Evolutionary conservation across 2,113 vertebrate species (phyloP).

Genomic region (Hippocampus barbouri): DNA sequence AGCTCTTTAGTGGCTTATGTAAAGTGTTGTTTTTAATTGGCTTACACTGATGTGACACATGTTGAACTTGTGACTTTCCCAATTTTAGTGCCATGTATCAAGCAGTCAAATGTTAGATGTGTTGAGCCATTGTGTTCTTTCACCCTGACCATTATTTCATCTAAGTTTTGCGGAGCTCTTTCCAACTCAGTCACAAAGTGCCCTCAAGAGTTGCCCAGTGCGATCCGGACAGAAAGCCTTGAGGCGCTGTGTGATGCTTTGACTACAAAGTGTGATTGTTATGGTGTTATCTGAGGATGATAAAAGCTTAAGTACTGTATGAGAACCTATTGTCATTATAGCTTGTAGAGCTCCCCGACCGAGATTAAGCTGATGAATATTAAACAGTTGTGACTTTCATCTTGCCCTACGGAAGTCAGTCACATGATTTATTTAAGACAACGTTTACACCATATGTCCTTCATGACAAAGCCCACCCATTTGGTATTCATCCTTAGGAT

Average conservation of each 20-base stretch:
- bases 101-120: neutral
- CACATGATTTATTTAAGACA: neutral
- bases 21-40: too few species aligned
- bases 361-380: neutral
- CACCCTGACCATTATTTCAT: neutral
- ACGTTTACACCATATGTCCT: neutral
- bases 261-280: constrained; percentile 1
- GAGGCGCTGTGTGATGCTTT: neutral
- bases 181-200: neutral
- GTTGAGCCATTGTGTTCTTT: neutral
- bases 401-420: neutral
- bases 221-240: neutral
- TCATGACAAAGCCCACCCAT: neutral
- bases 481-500: neutral
- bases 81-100: too few species aligned
- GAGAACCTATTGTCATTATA: neutral
- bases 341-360: neutral
- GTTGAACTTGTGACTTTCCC: too few species aligned
- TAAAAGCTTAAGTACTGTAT: neutral
- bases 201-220: neutral
- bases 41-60: too few species aligned
- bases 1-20: too few species aligned
- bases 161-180: neutral
- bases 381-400: neutral
- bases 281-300: neutral